A percentile compares a stretch with the other conserved stretches of the same genome.
Conservation (phyloP, 92 coral and sea anemone genomes). For the Scolanthus callimorphus region DNA sequence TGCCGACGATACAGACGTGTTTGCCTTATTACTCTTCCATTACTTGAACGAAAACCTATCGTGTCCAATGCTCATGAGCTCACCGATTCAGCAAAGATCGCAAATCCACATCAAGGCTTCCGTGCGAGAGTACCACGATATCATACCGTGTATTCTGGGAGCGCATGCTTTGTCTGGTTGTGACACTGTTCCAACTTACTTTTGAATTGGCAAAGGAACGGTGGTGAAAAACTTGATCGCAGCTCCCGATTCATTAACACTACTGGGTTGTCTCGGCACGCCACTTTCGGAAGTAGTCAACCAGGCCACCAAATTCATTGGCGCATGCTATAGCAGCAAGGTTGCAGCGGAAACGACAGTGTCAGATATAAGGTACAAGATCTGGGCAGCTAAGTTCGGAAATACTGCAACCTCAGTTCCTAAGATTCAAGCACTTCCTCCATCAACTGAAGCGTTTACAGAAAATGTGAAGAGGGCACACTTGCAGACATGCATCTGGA, state of each 20-base stretch:
- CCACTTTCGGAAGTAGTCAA: conserved; percentile 35
- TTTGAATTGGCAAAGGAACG: conserved; percentile 64
- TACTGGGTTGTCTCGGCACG: conserved; percentile 35
- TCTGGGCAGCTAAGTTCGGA: conserved; percentile 57
- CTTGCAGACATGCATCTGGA: conserved; percentile 54
- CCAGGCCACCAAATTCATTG: conserved; percentile 52
- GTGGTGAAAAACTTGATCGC: conserved; percentile 48
- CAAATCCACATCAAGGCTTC: conserved; percentile 44
- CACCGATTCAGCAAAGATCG: conserved; percentile 57
- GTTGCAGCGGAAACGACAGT: conserved; percentile 20
- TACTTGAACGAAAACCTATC: conserved; percentile 33
- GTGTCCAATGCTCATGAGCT: conserved; percentile 46
- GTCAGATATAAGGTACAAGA: conserved; percentile 48
- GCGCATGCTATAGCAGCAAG: conserved; percentile 43
- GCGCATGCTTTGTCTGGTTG: conserved; percentile 68
- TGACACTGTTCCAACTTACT: conserved; percentile 65
- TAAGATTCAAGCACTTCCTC: conserved; percentile 46
- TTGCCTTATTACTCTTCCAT: conserved; percentile 45
- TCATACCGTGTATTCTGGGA: conserved; percentile 54
- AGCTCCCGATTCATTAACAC: conserved; percentile 35
- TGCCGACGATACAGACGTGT: conserved; percentile 69
- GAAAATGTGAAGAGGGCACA: conserved; percentile 61
- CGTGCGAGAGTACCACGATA: conserved; percentile 31
- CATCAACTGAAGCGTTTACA: conserved; percentile 51
- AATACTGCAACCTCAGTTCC: conserved; percentile 44